Base-by-base conservation (phyloP, 2,888 invertebrate species). In the Dichetophora obliterata region DNA sequence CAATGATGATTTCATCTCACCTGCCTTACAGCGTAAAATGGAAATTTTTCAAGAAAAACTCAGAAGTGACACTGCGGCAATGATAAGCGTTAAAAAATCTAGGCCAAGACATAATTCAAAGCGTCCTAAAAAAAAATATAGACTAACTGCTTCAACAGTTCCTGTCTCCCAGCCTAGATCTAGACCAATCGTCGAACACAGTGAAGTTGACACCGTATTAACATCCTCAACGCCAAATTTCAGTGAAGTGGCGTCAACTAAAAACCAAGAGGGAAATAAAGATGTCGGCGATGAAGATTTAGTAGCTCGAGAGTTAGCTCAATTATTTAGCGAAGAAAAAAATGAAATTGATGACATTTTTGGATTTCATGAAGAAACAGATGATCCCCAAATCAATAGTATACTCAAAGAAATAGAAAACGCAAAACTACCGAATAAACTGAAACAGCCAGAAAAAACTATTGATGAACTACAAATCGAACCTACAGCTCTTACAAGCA, bases 341-440 rank as follows among this genome's bases (percentile, higher is more conserved):
- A 84, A 83, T 3, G 85, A 87, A 77, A 69, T 87, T 4, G 86
- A 86, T 79, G 85, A 87, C 34, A 82, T 88, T 43, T 89, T 88
- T 79, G 88, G 89, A 8, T 84, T 86, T 57, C 81, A 83, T 69
- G 79, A 81, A 5, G 80, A 81, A 24, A 78, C 80, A 4, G 84
- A 84, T 70, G 84, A 85, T 82, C 84, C 84, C 0, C 83, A 84
- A 69, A 82, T 84, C 37, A 81, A 83, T 50, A 78, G 79, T 57
- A 85, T 85, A 72, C 78, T 86, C 1, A 82, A 82, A 59, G 86
- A 86, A 81, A 85, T 85, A 52, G 80, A 84, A 70, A 81, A 81
- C 43, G 78, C 84, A 0, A 80, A 81, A 50, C 19, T 19, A 22
- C 19, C 54, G 22, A 54, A 54, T 22, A 3, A 69, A 61, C 14